Base-by-base conservation (phyloP, 2,888 invertebrate species). In the Omphaloscelis lunosa region DNA sequence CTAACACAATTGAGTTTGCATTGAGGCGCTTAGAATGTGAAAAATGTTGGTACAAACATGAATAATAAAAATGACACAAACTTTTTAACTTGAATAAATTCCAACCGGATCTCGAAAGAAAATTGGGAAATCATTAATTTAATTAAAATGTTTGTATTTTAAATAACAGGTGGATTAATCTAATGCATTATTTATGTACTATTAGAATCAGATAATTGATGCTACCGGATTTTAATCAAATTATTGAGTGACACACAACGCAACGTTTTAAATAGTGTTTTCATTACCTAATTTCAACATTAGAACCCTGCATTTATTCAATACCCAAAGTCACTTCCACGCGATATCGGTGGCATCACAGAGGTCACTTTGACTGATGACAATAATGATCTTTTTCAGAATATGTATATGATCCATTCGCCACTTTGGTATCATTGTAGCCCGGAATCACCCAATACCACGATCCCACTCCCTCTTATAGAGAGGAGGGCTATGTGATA, bases 171-270 rank as follows among this genome's bases (percentile, higher is more conserved):
- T 61, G 20, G 15, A 7, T 23, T 53, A 58, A 75, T 34, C 53
- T n/a, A 23, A 61, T 41, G 53, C 61, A 62, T 45, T 27, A 77
- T 66, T 8, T n/a, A 58, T 66, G 29, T 48, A 59, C 59, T 0
- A 29, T 77, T 76, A 6, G 1, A 20, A 39, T 58, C 12, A n/a
- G 45, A 41, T 48, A 27, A n/a, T 75, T 45, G 9, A 62, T 29
- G 9, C n/a, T n/a, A n/a, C 12, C n/a, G n/a, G n/a, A 56, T 56
- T 56, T n/a, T n/a, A n/a, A n/a, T 6, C 12, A n/a, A 56, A 56
- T 5, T n/a, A 56, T 56, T 56, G 11, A 3, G 53, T 53, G 53
- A 9, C 9, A 53, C 1, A n/a, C 53, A n/a, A 11, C 23, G 53
- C 53, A 23, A 11, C 9, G 11, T n/a, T 56, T 56, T 12, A 1